A percentile compares a stretch with the other conserved stretches of the same genome.
These are phyloP conservation scores for pig (Sus scrofa) DNA, from an alignment of 2,113 vertebrate species.

Conservation along the genomic window T2T-Sscrofa CM000825.6:164687501-164688000, in stretches of 20 bases:
- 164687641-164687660: not conserved
- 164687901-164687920: not conserved
- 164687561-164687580: not conserved
- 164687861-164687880: not conserved
- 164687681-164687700: not conserved
- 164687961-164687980: not conserved
- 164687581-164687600: rapidly evolving
- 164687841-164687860: rapidly evolving
- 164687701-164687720: not conserved
- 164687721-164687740: not conserved
- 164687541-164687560: rapidly evolving
- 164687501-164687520: rapidly evolving
- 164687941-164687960: not conserved
- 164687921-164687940: not conserved
- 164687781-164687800: not conserved
- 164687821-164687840: not conserved
- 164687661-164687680: not conserved
- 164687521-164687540: rapidly evolving
- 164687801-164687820: not conserved
- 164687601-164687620: not conserved
- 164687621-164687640: too few species aligned
- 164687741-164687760: not conserved
- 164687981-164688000: not conserved
- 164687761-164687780: not conserved
- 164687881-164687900: too few species aligned